Conservation (phyloP, 2,113 vertebrate species). For the Chaetodon auriga region DNA sequence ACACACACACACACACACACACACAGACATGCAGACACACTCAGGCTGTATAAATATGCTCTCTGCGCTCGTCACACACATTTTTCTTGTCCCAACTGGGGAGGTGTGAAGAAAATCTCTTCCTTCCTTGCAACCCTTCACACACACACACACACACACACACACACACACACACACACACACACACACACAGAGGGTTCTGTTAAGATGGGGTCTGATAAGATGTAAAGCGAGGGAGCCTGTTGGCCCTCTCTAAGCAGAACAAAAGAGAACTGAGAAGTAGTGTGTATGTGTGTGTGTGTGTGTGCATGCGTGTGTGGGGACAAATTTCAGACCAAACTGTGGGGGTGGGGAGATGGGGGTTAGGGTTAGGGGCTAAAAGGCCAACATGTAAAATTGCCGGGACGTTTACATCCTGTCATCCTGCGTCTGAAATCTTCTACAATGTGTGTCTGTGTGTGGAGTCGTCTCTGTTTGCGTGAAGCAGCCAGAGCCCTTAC, state of each 20-base stretch:
- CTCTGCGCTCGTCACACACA: conserved; percentile 8
- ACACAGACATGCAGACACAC: background rate
- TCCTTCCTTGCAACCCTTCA: conserved; percentile 41
- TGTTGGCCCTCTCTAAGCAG: conserved; percentile 36
- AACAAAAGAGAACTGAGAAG: conserved; percentile 18
- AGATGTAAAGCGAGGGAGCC: conserved; percentile 41
- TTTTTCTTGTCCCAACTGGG: conserved; percentile 49
- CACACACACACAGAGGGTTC: conserved; percentile 3
- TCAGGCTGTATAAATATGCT: background rate
- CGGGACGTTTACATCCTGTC: no score
- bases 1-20: background rate
- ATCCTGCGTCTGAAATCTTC: no score
- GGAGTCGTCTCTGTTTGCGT: no score
- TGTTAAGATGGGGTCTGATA: conserved; percentile 51
- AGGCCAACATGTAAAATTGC: no score
- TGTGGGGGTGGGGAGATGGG: no score
- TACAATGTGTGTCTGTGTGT: no score
- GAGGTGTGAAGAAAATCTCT: conserved; percentile 62
- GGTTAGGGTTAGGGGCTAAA: no score
- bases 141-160: conserved; percentile 18
- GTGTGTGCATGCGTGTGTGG: background rate
- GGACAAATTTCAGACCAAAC: no score
- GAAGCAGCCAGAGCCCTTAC: no score
- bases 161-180: conserved; percentile 1
- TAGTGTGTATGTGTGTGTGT: background rate